A percentile compares a stretch with the other conserved stretches of the same genome.
Evolutionary conservation across 1,140 invertebrate genomes (phyloP).

Genomic region (Drosophila azteca): DNA sequence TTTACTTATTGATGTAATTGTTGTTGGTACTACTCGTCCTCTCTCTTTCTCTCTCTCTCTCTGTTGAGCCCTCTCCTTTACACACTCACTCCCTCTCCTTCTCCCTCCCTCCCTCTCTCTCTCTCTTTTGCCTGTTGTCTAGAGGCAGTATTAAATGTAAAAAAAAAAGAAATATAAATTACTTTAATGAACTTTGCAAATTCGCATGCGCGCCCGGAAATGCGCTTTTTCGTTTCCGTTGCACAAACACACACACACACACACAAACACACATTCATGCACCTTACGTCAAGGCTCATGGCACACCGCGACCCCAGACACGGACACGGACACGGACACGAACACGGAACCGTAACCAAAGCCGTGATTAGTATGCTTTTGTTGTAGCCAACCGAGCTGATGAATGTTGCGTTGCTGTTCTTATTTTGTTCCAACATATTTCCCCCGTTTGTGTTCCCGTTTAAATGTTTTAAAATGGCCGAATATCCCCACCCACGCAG

Average conservation of each 20-base stretch:
- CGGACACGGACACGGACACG: conserved; percentile 36
- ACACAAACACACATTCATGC: conserved; percentile 15
- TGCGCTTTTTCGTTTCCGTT: conserved; percentile 77
- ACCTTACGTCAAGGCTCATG: conserved; percentile 60
- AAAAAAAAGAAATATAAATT: conserved; percentile 69
- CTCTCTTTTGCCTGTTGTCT: conserved; percentile 38
- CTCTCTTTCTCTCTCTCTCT: not conserved
- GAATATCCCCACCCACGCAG: conserved; percentile 27
- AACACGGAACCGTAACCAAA: conserved; percentile 52
- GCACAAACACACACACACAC: conserved; percentile 29
- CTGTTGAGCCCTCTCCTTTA: not conserved
- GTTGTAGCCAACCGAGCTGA: conserved; percentile 62
- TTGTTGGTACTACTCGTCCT: conserved; percentile 43
- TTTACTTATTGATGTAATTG: conserved; percentile 78
- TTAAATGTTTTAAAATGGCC: conserved; percentile 45
- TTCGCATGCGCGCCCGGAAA: conserved; percentile 78
- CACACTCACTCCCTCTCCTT: not conserved
- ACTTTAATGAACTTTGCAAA: conserved; percentile 82
- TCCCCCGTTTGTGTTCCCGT: not conserved
- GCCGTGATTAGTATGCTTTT: conserved; percentile 77
- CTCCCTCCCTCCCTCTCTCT: not conserved
- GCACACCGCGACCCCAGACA: conserved; percentile 21
- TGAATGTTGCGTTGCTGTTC: conserved; percentile 71
- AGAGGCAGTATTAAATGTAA: conserved; percentile 67
- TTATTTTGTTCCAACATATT: not conserved